Conservation (phyloP, 2,888 invertebrate genomes). For the Cinara cedri region DNA sequence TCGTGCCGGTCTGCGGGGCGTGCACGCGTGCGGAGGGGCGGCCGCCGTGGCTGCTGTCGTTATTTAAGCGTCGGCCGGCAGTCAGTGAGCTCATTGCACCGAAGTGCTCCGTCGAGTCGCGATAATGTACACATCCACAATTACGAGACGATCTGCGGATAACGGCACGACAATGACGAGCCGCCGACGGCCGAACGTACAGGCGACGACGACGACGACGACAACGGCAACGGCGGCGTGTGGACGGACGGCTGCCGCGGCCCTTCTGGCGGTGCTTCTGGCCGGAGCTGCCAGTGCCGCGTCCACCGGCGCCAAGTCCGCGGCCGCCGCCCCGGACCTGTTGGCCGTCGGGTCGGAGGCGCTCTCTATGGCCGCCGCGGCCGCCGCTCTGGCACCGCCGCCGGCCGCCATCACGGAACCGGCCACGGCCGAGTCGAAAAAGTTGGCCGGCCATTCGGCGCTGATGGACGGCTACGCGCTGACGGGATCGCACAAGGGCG, state of each 20-base stretch:
- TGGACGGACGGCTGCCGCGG: neutral
- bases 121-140: neutral
- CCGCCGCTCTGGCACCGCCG: constrained; percentile 10
- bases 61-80: constrained; percentile 19
- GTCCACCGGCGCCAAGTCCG: too few relatives aligned
- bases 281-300: neutral
- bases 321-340: too few relatives aligned
- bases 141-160: neutral
- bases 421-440: constrained; percentile 31
- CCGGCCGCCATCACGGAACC: constrained; percentile 16
- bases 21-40: neutral
- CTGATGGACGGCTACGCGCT: constrained; percentile 36
- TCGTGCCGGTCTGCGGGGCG: neutral
- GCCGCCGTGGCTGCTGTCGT: neutral
- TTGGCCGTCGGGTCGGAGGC: neutral
- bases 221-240: neutral
- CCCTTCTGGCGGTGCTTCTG: too few relatives aligned
- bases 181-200: too few relatives aligned
- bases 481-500: constrained; percentile 51
- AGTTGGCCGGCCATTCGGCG: constrained; percentile 4
- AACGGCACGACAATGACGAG: neutral
- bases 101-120: neutral
- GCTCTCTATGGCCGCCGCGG: constrained; percentile 32
- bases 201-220: neutral
- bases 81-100: neutral